Base-by-base conservation (phyloP, 2,797 vertebrate species). In the Syngnathus rostellatus region DNA sequence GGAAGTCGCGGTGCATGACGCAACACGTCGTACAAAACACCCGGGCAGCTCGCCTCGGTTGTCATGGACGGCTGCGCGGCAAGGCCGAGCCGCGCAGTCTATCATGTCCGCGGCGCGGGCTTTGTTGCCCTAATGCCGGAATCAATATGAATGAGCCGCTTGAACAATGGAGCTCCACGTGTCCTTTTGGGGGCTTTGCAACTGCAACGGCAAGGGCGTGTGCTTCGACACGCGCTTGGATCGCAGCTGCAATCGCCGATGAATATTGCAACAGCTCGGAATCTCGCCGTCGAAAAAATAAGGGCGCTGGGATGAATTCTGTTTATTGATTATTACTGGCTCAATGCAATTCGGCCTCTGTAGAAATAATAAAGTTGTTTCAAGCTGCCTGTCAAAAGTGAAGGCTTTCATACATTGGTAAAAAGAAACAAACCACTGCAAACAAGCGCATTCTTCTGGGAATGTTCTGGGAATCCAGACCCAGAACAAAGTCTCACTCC, bases 81-180 rank as follows among this genome's bases (percentile, higher is more conserved):
- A 48, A 41, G 63, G 64, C 64, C 40, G 41, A 57, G n/a, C 16
- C 9, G 16, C 38, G 21, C 39, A 48, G 31, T 57, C 40, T 38
- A 16, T 69, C 25, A 58, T 61, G 62, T 60, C 38, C 59, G 45
- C 39, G 23, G 50, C 62, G 60, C 64, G 11, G 60, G 51, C 31
- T 63, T 39, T 71, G 53, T 65, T 61, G 38, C 11, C 55, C 68
- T 68, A 31, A 64, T 51, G 19, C 46, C 46, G 14, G 40, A 61
- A 70, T 72, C 67, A 65, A 67, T 71, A 48, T 46, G 55, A 69
- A 62, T 77, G 50, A 65, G 25, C 46, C 63, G 46, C 64, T 60
- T 68, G 50, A 67, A 69, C 65, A 66, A 50, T 23, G 37, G 53
- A 68, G 38, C 63, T n/a, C 40, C 53, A 8, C 23, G 12, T 64